A percentile compares a stretch with the other conserved stretches of the same genome.
These are phyloP conservation scores for Leptothorax acervorum DNA, from an alignment of 2,888 invertebrate genomes.

Conservation along the genomic window DNA sequence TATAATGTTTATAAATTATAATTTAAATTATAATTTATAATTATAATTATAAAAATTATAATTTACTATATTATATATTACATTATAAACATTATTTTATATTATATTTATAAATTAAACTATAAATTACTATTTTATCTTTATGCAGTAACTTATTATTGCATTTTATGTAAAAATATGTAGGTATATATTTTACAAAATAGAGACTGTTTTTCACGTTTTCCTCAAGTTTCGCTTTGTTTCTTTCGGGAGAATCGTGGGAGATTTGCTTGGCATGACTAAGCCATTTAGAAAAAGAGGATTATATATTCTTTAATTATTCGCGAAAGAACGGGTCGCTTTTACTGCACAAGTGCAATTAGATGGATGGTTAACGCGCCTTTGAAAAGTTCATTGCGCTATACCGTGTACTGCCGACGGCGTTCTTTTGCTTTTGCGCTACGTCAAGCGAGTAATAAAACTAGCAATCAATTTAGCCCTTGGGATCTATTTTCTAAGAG, in stretches of 20 bases:
- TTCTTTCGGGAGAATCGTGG: background rate
- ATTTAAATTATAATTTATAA: no score
- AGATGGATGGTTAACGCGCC: constrained; percentile 59
- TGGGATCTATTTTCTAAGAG: constrained; percentile 5
- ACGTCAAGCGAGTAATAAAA: constrained; percentile 36
- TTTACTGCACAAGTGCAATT: constrained; percentile 60
- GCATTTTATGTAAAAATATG: background rate
- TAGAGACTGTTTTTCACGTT: background rate
- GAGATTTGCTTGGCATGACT: background rate
- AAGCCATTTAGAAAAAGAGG: background rate
- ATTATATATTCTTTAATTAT: constrained; percentile 61
- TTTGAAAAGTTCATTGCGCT: constrained; percentile 62
- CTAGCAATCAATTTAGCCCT: constrained; percentile 5
- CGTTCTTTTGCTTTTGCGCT: constrained; percentile 17
- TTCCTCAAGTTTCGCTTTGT: background rate
- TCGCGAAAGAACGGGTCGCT: constrained; percentile 46
- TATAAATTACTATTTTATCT: background rate
- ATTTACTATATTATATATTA: no score
- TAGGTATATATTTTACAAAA: background rate
- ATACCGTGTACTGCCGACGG: background rate
- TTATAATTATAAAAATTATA: no score
- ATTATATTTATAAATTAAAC: background rate
- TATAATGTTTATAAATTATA: background rate
- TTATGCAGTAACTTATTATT: background rate
- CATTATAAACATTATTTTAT: background rate